Evolutionary conservation across 2,797 vertebrate species (phyloP).

Genomic region (Takifugu ocellatus): DNA sequence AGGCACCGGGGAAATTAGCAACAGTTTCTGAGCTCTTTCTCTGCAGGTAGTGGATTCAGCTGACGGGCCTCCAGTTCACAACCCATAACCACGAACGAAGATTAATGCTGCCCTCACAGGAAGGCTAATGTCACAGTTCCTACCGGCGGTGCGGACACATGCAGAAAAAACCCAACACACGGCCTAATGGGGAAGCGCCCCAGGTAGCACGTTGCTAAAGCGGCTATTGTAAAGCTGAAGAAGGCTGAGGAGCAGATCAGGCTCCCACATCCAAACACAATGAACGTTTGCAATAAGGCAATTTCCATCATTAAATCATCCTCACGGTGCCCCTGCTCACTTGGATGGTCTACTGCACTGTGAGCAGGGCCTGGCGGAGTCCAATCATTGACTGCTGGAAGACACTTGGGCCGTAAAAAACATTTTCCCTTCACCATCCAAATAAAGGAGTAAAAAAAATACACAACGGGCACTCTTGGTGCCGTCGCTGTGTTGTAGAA

Average conservation of each 20-base stretch:
- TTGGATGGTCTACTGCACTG: constrained; percentile 2
- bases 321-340: constrained; percentile 31
- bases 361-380: constrained; percentile 12
- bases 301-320: constrained; percentile 40
- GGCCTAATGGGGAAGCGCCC: too few relatives aligned
- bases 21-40: too few relatives aligned
- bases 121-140: too few relatives aligned
- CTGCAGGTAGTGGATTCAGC: too few relatives aligned
- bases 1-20: too few relatives aligned
- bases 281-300: constrained; percentile 46
- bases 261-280: constrained; percentile 8
- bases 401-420: constrained; percentile 53
- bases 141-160: too few relatives aligned
- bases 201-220: too few relatives aligned
- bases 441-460: constrained; percentile 56
- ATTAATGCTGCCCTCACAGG: too few relatives aligned
- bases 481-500: constrained; percentile 62
- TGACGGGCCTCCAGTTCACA: too few relatives aligned
- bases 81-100: too few relatives aligned
- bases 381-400: constrained; percentile 50
- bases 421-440: constrained; percentile 77
- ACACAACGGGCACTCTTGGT: constrained; percentile 62
- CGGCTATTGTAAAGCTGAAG: constrained; percentile 1
- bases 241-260: constrained; percentile 22
- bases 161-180: too few relatives aligned